Evolutionary conservation across 2,888 invertebrate genomes (phyloP), one percentile per base, ranked within the genome.

Genomic region (Agapostemon virescens): DNA sequence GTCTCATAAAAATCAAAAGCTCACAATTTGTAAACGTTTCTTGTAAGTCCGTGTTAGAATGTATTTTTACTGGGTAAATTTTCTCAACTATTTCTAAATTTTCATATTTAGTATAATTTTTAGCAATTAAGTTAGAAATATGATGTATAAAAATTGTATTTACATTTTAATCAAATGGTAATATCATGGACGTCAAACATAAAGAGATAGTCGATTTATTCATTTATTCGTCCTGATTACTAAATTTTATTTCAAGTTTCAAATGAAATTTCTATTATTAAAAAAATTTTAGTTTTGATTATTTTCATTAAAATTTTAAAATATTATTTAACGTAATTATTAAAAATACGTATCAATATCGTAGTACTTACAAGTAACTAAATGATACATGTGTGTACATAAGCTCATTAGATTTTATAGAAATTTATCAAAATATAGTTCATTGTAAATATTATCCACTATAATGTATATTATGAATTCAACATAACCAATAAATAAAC

Each of bases 381-480:
- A 74, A 61, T 49, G 26, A 20, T 17, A 63, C n/a, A 45, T 36
- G 40, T 30, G 45, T 26, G 30, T 30, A 49, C 61, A 76, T 9
- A 15, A 26, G 52, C 20, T 63, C 9, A 15, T 69, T 61, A 45
- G 9, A 52, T n/a, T n/a, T 9, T 23, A 9, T 64, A 26, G 2
- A 70, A 30, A 70, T 70, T 49, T 64, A 26, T 66, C 23, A n/a
- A 45, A 36, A 38, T 9, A 55, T 52, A n/a, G 9, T 55, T 73
- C 13, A 40, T 9, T 36, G n/a, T 63, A 38, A 38, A 38, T 36
- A 15, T 36, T n/a, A 15, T 38, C 23, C 23, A 23, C 36, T 49
- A n/a, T 33, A 52, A 36, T 49, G 36, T 69, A 33, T 36, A 33
- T 23, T 23, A 38, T 23, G n/a, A 71, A 63, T 63, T 30, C 15